These are phyloP conservation scores for Bedellia somnulentella DNA, from an alignment of 2,888 invertebrate genomes.

Conservation along the genomic window DNA sequence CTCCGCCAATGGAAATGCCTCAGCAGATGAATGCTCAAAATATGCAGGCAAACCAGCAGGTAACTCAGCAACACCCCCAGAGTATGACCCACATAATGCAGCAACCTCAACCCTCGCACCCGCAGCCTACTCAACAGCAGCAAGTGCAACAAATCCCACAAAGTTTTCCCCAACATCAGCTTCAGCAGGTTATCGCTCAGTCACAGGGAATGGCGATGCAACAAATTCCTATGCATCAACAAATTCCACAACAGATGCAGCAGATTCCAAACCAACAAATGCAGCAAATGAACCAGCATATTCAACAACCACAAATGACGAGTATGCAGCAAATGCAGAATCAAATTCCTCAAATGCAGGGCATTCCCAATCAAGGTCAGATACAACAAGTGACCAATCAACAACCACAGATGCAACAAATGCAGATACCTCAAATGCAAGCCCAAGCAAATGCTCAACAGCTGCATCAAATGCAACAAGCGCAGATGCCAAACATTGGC, in stretches of 20 bases:
- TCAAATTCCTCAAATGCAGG: conserved; percentile 53
- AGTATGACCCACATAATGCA: conserved; percentile 56
- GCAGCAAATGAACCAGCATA: conserved; percentile 53
- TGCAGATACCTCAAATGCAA: conserved; percentile 56
- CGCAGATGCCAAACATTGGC: conserved; percentile 49
- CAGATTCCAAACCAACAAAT: conserved; percentile 56
- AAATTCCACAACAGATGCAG: conserved; percentile 56
- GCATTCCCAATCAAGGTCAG: conserved; percentile 46
- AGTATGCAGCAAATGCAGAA: conserved; percentile 57
- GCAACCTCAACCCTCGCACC: conserved; percentile 40
- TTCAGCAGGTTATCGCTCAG: conserved; percentile 54
- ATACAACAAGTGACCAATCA: conserved; percentile 46
- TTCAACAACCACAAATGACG: conserved; percentile 46
- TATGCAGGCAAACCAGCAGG: conserved; percentile 39
- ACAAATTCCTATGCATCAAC: conserved; percentile 56
- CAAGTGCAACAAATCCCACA: conserved; percentile 57
- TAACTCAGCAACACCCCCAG: conserved; percentile 51
- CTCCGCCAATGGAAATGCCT: conserved; percentile 53
- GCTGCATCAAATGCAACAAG: conserved; percentile 51
- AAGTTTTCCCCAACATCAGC: conserved; percentile 55
- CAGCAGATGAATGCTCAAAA: conserved; percentile 46
- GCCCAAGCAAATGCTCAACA: conserved; percentile 47
- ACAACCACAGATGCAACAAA: conserved; percentile 54
- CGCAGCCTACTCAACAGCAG: conserved; percentile 39
- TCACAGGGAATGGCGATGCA: conserved; percentile 53